A percentile compares a stretch with the other conserved stretches of the same genome.
Conservation (phyloP, 2,888 invertebrate species). For the Punctoribates punctum region DNA sequence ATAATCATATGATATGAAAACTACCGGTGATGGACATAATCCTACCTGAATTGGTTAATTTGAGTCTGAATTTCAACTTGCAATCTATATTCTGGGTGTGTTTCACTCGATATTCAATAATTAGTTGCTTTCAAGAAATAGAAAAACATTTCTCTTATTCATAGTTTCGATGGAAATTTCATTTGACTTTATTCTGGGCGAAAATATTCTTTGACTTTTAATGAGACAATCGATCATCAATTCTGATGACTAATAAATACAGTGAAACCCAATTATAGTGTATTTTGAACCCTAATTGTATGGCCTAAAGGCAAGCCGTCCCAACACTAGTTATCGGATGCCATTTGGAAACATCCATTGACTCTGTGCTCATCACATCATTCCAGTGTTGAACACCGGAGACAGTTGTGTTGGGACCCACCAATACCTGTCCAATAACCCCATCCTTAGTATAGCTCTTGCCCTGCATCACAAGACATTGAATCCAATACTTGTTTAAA, state of each 20-base stretch:
- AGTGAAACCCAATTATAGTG: slow-evolving; percentile 12
- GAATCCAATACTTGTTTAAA: slow-evolving; percentile 48
- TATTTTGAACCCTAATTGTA: neutral
- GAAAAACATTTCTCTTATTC: too few relatives aligned
- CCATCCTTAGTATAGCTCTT: slow-evolving; percentile 50
- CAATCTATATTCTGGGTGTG: too few relatives aligned
- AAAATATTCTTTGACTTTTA: slow-evolving; percentile 2
- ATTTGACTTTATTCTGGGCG: neutral
- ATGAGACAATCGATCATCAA: slow-evolving; percentile 2
- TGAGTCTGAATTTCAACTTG: too few relatives aligned
- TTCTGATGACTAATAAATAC: neutral
- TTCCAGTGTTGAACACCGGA: slow-evolving; percentile 50
- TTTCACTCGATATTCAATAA: too few relatives aligned
- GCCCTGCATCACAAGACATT: slow-evolving; percentile 50
- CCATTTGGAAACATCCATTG: slow-evolving; percentile 50
- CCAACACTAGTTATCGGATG: slow-evolving; percentile 47
- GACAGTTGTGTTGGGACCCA: slow-evolving; percentile 49
- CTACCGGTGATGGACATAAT: too few relatives aligned
- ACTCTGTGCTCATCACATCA: slow-evolving; percentile 48
- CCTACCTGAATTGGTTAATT: too few relatives aligned
- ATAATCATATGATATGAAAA: too few relatives aligned
- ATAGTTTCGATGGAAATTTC: too few relatives aligned
- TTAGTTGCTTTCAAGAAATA: too few relatives aligned
- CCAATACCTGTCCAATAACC: slow-evolving; percentile 50
- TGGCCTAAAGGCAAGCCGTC: slow-evolving; percentile 13